Evolutionary conservation across 2,797 vertebrate genomes (phyloP).

Genomic region (Scyliorhinus canicula): DNA sequence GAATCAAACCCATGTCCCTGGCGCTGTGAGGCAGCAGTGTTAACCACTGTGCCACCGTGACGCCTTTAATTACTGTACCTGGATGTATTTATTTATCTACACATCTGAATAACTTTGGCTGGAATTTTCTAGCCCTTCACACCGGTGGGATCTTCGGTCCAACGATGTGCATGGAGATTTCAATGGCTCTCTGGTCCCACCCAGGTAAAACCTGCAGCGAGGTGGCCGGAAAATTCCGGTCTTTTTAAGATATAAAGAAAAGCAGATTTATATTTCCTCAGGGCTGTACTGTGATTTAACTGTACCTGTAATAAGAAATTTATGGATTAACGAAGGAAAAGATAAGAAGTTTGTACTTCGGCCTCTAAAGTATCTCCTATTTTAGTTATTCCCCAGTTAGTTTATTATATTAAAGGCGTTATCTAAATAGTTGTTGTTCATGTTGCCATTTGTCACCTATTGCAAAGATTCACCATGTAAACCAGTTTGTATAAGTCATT

Average conservation of each 20-base stretch:
- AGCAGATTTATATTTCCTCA: background rate
- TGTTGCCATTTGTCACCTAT: background rate
- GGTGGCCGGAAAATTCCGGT: no score
- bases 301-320: background rate
- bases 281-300: background rate
- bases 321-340: background rate
- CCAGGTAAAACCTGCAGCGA: no score
- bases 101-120: background rate
- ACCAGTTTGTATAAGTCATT: background rate
- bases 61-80: background rate
- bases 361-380: background rate
- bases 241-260: slow-evolving; percentile 19
- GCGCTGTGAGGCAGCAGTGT: no score
- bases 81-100: background rate
- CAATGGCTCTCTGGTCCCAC: no score
- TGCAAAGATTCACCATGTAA: background rate
- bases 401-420: background rate
- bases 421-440: background rate
- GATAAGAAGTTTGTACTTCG: background rate
- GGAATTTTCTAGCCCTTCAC: no score
- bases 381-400: background rate
- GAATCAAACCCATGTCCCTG: no score
- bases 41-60: no score
- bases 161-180: no score
- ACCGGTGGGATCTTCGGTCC: no score